Percentiles rank a stretch among this genome's conserved stretches.
These are phyloP conservation scores for Cryptomyrus ogoouensis DNA, from an alignment of 2,113 vertebrate species.

Conservation along the genomic window DNA sequence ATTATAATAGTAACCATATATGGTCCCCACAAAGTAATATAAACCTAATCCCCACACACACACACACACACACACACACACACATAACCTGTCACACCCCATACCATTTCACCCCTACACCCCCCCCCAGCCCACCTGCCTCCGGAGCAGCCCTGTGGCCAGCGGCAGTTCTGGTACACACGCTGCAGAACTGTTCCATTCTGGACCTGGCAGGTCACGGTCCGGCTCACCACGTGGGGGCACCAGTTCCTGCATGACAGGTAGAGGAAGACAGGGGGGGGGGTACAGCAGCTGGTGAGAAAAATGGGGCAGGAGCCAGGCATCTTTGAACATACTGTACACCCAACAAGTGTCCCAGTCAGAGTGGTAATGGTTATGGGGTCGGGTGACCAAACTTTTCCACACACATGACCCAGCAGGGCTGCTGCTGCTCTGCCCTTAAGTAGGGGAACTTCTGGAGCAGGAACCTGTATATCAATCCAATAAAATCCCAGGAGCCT, in stretches of 20 bases:
- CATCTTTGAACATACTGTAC: neutral
- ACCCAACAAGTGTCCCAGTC: neutral
- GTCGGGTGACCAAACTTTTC: neutral
- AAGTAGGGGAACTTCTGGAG: neutral
- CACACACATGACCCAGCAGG: conserved; percentile 1
- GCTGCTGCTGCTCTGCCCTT: neutral
- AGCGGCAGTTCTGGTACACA: conserved; percentile 86
- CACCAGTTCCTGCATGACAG: conserved; percentile 83
- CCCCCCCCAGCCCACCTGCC: conserved; percentile 66
- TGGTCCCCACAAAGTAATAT: too few relatives aligned
- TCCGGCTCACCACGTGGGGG: conserved; percentile 79
- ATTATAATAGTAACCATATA: too few relatives aligned
- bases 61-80: neutral
- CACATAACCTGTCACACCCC: neutral
- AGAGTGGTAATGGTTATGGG: neutral
- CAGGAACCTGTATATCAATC: neutral
- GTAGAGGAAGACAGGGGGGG: neutral
- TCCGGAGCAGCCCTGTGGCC: conserved; percentile 81
- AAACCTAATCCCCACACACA: neutral
- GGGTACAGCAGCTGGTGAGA: neutral
- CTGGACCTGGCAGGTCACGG: conserved; percentile 82
- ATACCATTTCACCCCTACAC: neutral
- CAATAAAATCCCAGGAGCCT: neutral
- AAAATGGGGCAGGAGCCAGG: neutral
- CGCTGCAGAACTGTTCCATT: conserved; percentile 88